Conservation (phyloP, 2,888 invertebrate species). For the Hyppa rectilinea region DNA sequence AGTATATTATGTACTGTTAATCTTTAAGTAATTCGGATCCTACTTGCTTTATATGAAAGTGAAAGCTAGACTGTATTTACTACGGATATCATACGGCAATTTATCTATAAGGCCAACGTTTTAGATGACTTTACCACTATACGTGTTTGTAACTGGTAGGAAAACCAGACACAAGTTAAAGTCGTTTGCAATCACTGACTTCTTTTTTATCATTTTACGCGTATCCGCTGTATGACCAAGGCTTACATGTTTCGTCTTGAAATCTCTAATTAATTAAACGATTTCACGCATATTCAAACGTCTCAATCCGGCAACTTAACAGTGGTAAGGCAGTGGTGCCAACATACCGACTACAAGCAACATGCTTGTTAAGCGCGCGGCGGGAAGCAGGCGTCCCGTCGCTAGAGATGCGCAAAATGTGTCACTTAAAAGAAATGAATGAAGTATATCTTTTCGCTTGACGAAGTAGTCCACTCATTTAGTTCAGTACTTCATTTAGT, state of each 20-base stretch:
- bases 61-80: slow-evolving; percentile 20
- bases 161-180: not conserved
- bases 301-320: slow-evolving; percentile 59
- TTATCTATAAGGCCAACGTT: slow-evolving; percentile 17
- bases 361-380: slow-evolving; percentile 65
- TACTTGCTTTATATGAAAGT: not conserved
- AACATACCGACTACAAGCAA: slow-evolving; percentile 60
- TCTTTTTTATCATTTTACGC: not conserved
- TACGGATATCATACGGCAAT: not conserved
- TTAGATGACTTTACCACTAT: slow-evolving; percentile 25
- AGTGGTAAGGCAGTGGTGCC: slow-evolving; percentile 58
- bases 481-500: too few relatives aligned
- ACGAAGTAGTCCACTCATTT: too few relatives aligned
- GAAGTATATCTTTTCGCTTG: too few relatives aligned
- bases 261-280: slow-evolving; percentile 39
- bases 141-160: slow-evolving; percentile 1
- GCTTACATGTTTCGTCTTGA: slow-evolving; percentile 1
- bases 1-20: slow-evolving; percentile 32
- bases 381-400: slow-evolving; percentile 68
- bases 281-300: slow-evolving; percentile 30
- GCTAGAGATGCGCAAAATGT: too few relatives aligned
- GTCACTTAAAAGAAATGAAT: too few relatives aligned
- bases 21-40: not conserved
- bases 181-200: not conserved
- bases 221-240: not conserved